Conservation (phyloP, 2,113 vertebrate species). For the Gavialis gangeticus region DNA sequence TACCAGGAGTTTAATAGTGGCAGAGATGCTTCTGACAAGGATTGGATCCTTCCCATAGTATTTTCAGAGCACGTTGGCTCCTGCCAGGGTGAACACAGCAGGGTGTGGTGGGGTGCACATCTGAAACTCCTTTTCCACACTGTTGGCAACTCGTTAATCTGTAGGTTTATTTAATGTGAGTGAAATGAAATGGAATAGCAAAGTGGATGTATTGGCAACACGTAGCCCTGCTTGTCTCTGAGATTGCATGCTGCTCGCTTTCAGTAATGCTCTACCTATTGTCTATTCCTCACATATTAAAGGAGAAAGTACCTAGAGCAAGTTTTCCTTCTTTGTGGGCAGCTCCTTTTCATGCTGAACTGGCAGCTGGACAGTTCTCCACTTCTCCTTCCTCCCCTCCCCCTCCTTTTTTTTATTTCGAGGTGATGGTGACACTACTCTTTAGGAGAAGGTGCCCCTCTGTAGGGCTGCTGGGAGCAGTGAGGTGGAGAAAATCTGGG, state of each 20-base stretch:
- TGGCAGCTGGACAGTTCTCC: neutral
- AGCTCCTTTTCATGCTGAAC: neutral
- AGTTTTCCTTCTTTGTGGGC: neutral
- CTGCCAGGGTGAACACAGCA: neutral
- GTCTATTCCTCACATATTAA: neutral
- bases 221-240: neutral
- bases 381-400: neutral
- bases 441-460: neutral
- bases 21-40: neutral
- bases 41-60: neutral
- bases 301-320: no score
- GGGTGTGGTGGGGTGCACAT: neutral
- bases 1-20: neutral
- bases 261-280: neutral
- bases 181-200: neutral
- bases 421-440: neutral
- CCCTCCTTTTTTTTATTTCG: neutral
- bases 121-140: neutral
- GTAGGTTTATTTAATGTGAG: neutral
- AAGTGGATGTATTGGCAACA: neutral
- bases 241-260: neutral
- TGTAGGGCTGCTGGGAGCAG: neutral
- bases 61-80: neutral
- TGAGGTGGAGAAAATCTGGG: constrained; percentile 22
- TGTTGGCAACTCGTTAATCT: neutral